Evolutionary conservation across 2,797 vertebrate species (phyloP).

Genomic region (Syngnathus acus): DNA sequence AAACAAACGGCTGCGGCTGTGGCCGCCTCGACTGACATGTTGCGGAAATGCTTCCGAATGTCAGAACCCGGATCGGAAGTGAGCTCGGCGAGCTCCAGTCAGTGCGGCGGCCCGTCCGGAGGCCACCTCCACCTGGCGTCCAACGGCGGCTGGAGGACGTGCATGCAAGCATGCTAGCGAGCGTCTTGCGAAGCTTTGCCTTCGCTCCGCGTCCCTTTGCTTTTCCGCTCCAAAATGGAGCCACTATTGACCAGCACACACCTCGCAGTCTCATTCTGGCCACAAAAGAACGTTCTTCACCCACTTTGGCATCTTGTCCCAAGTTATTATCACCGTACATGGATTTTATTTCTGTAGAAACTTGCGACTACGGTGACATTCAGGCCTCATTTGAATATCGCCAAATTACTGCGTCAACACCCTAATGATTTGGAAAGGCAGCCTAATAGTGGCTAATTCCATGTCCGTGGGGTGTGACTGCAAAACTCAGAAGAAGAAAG

Average conservation of each 20-base stretch:
- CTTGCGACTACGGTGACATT: not conserved
- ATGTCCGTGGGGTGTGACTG: not conserved
- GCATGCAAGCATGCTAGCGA: too few relatives aligned
- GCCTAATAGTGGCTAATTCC: not conserved
- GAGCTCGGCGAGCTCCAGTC: not conserved
- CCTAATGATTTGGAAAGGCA: not conserved
- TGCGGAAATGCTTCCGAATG: not conserved
- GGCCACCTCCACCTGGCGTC: not conserved
- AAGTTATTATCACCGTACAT: too few relatives aligned
- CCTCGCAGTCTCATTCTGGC: not conserved
- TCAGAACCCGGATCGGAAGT: not conserved
- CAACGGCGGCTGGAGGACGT: not conserved
- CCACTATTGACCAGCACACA: not conserved
- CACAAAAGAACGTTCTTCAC: not conserved
- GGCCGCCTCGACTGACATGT: constrained; percentile 20
- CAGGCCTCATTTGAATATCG: constrained; percentile 1
- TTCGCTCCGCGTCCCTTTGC: too few relatives aligned
- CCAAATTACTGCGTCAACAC: not conserved
- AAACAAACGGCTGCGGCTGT: not conserved
- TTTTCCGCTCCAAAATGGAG: not conserved
- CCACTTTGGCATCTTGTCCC: too few relatives aligned
- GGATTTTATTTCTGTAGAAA: not conserved
- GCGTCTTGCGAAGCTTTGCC: not conserved
- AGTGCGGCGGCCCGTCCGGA: not conserved
- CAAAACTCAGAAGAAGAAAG: not conserved